Conservation (phyloP, 2,888 invertebrate genomes). For the Mesorhabditis sp. region DNA sequence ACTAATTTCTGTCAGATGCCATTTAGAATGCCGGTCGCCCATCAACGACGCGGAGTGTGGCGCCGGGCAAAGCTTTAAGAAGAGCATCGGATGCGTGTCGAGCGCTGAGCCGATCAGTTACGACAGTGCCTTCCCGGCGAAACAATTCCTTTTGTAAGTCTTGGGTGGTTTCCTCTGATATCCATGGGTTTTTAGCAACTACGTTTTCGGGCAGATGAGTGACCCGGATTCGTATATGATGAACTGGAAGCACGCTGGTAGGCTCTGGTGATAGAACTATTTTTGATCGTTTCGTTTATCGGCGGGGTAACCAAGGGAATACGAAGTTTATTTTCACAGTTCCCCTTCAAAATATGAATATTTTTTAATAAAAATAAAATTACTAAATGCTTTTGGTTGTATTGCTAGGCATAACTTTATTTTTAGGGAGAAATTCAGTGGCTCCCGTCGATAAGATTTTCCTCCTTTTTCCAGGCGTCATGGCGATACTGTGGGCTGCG, state of each 20-base stretch:
- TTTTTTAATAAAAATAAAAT: too few species aligned
- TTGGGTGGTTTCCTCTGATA: neutral
- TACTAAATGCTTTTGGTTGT: too few species aligned
- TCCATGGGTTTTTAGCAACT: neutral
- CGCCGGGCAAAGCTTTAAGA: too few species aligned
- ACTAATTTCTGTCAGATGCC: too few species aligned
- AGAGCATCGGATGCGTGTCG: neutral
- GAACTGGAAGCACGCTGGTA: too few species aligned
- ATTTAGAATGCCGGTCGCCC: neutral
- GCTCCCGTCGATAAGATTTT: too few species aligned
- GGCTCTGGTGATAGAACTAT: too few species aligned
- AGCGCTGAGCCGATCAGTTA: neutral
- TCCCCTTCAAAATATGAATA: too few species aligned
- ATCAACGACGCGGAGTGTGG: neutral
- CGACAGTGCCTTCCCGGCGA: neutral
- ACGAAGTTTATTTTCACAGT: neutral
- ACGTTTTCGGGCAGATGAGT: neutral
- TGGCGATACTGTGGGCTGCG: neutral
- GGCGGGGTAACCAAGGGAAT: neutral
- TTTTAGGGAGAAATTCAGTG: too few species aligned
- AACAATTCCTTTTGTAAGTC: neutral
- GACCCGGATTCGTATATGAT: neutral
- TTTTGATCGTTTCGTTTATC: too few species aligned
- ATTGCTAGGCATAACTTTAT: too few species aligned
- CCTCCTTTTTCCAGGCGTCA: neutral